A percentile compares a stretch with the other conserved stretches of the same genome.
Conservation (phyloP, 2,113 vertebrate species). For the Cynopterus brachyotis region DNA sequence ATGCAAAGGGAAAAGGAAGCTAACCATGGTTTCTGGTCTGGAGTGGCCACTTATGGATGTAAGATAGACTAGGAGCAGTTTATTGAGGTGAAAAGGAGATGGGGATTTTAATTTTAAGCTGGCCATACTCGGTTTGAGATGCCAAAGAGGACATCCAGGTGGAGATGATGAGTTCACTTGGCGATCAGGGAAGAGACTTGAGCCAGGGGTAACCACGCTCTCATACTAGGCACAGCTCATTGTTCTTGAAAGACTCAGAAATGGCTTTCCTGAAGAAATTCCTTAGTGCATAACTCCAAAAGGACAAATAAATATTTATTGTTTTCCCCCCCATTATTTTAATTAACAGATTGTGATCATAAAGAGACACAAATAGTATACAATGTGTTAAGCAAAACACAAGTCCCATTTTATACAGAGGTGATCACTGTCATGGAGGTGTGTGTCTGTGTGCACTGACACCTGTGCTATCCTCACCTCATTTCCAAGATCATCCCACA, state of each 20-base stretch:
- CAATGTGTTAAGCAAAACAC: not conserved
- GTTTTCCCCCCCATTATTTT: not conserved
- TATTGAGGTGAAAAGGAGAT: no score
- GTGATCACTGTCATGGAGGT: not conserved
- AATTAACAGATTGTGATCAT: not conserved
- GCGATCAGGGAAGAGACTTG: not conserved
- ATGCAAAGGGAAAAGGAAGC: not conserved
- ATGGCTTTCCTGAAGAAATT: not conserved
- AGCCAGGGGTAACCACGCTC: not conserved
- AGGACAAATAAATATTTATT: not conserved
- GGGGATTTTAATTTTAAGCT: not conserved
- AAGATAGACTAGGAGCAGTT: no score
- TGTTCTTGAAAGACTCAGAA: not conserved
- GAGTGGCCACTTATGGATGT: not conserved
- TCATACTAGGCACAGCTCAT: fast-evolving
- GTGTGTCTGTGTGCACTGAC: fast-evolving
- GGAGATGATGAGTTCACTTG: not conserved
- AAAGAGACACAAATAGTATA: not conserved
- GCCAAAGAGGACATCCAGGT: not conserved
- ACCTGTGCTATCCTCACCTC: not conserved
- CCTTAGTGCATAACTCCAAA: not conserved
- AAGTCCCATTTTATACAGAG: not conserved
- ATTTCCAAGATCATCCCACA: not conserved
- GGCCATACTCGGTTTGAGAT: not conserved
- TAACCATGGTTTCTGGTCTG: not conserved